These are phyloP conservation scores for Drosophila subobscura DNA, from an alignment of 1,140 invertebrate genomes.

Conservation along the genomic window DNA sequence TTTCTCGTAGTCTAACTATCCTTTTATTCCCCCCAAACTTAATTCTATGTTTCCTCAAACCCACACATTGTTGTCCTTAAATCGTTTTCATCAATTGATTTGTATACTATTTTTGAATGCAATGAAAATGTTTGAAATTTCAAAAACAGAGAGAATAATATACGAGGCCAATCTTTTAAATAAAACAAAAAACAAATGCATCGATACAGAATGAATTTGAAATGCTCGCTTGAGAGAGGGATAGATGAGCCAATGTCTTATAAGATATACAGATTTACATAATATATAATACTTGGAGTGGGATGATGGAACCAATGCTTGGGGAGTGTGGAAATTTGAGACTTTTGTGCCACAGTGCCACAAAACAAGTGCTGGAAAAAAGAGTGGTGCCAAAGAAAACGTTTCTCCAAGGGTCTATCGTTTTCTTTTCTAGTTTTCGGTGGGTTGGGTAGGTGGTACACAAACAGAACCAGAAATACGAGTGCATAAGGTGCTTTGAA, in stretches of 20 bases:
- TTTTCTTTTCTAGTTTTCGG: background rate
- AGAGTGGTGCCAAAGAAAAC: constrained; percentile 29
- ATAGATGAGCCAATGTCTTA: constrained; percentile 27
- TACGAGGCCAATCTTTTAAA: constrained; percentile 35
- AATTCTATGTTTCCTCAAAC: background rate
- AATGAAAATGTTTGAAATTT: constrained; percentile 64
- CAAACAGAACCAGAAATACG: constrained; percentile 38
- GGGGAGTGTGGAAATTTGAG: no score
- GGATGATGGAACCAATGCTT: constrained; percentile 36
- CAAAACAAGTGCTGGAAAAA: constrained; percentile 17
- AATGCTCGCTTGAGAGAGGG: constrained; percentile 44
- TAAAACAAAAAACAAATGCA: constrained; percentile 3
- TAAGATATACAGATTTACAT: no score
- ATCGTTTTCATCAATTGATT: constrained; percentile 14
- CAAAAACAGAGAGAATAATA: constrained; percentile 17
- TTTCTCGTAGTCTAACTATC: no score
- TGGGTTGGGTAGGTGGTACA: background rate
- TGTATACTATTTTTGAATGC: constrained; percentile 14
- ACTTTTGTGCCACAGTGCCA: constrained; percentile 29
- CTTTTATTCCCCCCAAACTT: constrained; percentile 19
- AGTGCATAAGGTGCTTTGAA: constrained; percentile 47
- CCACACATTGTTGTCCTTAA: constrained; percentile 14
- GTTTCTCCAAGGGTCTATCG: no score
- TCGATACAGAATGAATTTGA: constrained; percentile 40
- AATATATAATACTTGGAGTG: background rate